These are phyloP conservation scores for Merluccius polli DNA, from an alignment of 2,797 vertebrate genomes.

Conservation along the genomic window DNA sequence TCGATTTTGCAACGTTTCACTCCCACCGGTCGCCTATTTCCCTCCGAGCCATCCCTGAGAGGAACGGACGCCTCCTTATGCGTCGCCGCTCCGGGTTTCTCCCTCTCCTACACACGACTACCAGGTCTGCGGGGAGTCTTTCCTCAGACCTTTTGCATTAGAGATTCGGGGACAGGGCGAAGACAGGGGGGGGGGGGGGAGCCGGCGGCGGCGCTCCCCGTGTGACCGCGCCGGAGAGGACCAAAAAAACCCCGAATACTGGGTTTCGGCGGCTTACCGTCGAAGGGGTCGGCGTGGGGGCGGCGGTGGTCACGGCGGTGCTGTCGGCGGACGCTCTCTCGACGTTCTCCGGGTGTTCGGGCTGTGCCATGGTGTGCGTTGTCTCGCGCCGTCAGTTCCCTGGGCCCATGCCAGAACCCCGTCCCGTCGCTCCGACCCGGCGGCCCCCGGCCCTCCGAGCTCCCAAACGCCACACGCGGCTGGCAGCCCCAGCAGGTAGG, in stretches of 20 bases:
- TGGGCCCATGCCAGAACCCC: conserved; percentile 2
- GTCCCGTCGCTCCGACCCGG: too few relatives aligned
- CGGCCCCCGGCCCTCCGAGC: neutral
- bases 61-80: neutral
- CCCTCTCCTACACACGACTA: neutral
- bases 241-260: too few relatives aligned
- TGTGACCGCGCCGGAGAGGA: neutral
- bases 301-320: conserved; percentile 11
- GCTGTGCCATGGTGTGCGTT: conserved; percentile 32
- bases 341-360: conserved; percentile 21
- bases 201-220: neutral
- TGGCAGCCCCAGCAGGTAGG: neutral
- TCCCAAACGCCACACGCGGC: neutral
- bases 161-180: neutral
- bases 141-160: neutral
- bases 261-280: conserved; percentile 38
- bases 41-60: too few relatives aligned
- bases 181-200: neutral
- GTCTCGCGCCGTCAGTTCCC: conserved; percentile 6
- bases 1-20: too few relatives aligned
- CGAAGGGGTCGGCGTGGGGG: conserved; percentile 17
- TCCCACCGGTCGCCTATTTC: too few relatives aligned
- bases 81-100: neutral
- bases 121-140: neutral
- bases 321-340: conserved; percentile 10